A percentile compares a stretch with the other conserved stretches of the same genome.
Evolutionary conservation across 2,113 vertebrate genomes (phyloP).

Genomic region (Orthonyx spaldingii): DNA sequence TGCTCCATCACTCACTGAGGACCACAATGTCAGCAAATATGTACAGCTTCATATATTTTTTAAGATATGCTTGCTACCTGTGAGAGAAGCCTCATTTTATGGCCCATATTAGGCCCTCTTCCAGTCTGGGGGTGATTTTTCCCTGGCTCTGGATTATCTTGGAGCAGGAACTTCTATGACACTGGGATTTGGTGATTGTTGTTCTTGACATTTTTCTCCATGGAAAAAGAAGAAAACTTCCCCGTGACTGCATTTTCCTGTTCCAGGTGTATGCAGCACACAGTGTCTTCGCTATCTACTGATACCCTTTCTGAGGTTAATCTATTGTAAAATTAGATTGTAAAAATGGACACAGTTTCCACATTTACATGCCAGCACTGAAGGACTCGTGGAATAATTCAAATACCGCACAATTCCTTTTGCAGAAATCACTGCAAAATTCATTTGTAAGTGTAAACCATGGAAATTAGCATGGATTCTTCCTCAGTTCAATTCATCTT

Average conservation of each 20-base stretch:
- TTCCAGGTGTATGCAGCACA: background rate
- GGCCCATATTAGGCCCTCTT: background rate
- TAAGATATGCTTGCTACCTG: background rate
- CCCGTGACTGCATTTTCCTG: conserved; percentile 21
- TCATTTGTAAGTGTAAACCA: conserved; percentile 48
- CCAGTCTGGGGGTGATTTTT: background rate
- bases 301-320: conserved; percentile 65
- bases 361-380: conserved; percentile 41
- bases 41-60: conserved; percentile 37
- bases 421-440: conserved; percentile 42
- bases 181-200: conserved; percentile 36
- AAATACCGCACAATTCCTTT: background rate
- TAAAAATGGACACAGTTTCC: conserved; percentile 62
- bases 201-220: conserved; percentile 43
- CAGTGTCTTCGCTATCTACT: conserved; percentile 32
- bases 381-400: conserved; percentile 47
- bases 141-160: conserved; percentile 14
- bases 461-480: conserved; percentile 54
- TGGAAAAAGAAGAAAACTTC: background rate
- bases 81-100: conserved; percentile 43
- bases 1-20: background rate
- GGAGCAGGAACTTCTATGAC: background rate
- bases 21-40: background rate
- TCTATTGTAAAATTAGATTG: conserved; percentile 75
- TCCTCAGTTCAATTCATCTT: conserved; percentile 48